Percentiles rank a stretch among this genome's conserved stretches.
phyloP scores from a whole-genome alignment of 2,888 invertebrate genomes.

The Rapana venosa region DNA sequence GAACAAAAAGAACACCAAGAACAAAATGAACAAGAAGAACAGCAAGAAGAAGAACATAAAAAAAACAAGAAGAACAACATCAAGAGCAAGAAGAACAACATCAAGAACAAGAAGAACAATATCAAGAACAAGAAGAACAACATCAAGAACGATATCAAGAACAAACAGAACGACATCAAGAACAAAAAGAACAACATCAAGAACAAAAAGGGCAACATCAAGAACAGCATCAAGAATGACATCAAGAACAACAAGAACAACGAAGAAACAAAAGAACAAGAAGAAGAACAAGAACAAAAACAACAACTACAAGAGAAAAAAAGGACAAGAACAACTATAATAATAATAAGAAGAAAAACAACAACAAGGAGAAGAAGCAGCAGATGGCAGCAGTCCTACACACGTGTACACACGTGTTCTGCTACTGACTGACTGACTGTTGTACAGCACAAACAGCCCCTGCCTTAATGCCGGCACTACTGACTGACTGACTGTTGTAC shows the following conservation, averaged over 20 bases:
- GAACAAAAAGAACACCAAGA: neutral
- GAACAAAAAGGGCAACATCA: neutral
- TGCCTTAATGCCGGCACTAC: too few species aligned
- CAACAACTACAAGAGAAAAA: neutral
- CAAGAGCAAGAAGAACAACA: neutral
- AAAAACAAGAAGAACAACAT: neutral
- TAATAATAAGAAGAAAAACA: neutral
- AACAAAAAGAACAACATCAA: neutral
- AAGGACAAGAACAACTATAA: neutral
- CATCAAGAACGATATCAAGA: neutral
- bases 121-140: neutral
- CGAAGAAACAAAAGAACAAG: neutral
- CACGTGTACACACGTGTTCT: too few species aligned
- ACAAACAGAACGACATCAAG: neutral
- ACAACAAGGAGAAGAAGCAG: neutral
- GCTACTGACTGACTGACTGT: too few species aligned
- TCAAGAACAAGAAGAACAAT: neutral
- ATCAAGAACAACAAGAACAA: neutral
- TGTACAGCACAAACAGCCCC: neutral
- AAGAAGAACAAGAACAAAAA: neutral
- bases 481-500: too few species aligned
- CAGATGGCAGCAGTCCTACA: too few species aligned
- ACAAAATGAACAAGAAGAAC: neutral
- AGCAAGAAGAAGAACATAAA: neutral
- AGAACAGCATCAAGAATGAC: neutral